Base-by-base conservation (phyloP, 2,113 vertebrate species). In the Lophius piscatorius region DNA sequence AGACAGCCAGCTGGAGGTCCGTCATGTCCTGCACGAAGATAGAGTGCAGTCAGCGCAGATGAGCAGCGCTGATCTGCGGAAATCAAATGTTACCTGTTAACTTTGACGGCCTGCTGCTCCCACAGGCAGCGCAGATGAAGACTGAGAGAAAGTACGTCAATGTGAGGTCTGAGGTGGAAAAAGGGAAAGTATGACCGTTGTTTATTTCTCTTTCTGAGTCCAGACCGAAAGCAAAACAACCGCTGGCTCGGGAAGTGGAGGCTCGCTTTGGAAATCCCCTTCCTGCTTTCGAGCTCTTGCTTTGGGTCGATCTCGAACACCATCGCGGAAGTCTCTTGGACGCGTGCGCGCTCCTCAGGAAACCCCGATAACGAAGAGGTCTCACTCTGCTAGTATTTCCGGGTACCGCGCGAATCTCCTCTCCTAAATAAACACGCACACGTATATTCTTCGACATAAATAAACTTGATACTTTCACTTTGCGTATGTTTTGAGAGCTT, bases 211-310 rank as follows among this genome's bases (percentile, higher is more conserved):
- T 92, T 92, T 92, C 64, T 83, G 82, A 73, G 82, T 79, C 87
- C 92, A 96, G 95, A 97, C 84, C 95, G 95, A 98, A 98, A 98
- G 95, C 95, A 97, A 98, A 98, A 98, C 95, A 95, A 94, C 67
- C 34, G 52, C 36, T 13, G 63, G 6, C 29, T 36, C 60, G 58
- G 75, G 89, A 92, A 92, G 93, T 89, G 93, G n/a, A 90, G 85
- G 90, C 89, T 84, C 85, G 80, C 59, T 81, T 84, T 94, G 93
- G 93, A 93, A 94, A 95, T 93, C 91, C 88, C 92, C 92, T 91
- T 86, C 87, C 89, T 60, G 65, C 52, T 50, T 59, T 24, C 38
- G 51, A 11, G 63, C 55, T 61, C 63, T 49, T 51, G 64, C 65
- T 49, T 9, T 13, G 44, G 63, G 16, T 50, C 69, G 39, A 18